Base-by-base conservation (phyloP, 2,888 invertebrate species). In the Vandiemenella viatica region DNA sequence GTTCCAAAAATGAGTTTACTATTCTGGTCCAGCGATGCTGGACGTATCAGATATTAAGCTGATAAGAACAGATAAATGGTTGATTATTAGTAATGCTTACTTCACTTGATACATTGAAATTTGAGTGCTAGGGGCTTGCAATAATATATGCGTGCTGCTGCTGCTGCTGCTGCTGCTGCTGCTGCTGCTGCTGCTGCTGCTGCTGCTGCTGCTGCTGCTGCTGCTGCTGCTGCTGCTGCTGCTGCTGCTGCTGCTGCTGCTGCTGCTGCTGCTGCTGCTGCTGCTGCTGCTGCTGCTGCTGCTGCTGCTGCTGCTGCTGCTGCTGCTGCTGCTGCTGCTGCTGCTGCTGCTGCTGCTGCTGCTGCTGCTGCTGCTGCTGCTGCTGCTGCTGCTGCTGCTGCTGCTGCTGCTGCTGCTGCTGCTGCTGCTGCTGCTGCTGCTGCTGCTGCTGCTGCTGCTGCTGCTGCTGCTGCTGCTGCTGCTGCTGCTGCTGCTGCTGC, bases 81-180 rank as follows among this genome's bases (percentile, higher is more conserved):
- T n/a, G n/a, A n/a, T n/a, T n/a, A n/a, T n/a, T n/a, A n/a, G n/a
- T n/a, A n/a, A n/a, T n/a, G n/a, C n/a, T n/a, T n/a, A n/a, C n/a
- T n/a, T n/a, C n/a, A n/a, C n/a, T n/a, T n/a, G n/a, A n/a, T n/a
- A n/a, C n/a, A n/a, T n/a, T n/a, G n/a, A n/a, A n/a, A n/a, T n/a
- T n/a, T n/a, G n/a, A n/a, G n/a, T n/a, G n/a, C n/a, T n/a, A n/a
- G n/a, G n/a, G n/a, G n/a, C n/a, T n/a, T n/a, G n/a, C n/a, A n/a
- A n/a, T n/a, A n/a, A n/a, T n/a, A n/a, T n/a, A 8, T 26, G 26
- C 26, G 17, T 43, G 43, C 19, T 43, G 43, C 19, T 43, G 43
- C 43, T 43, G 43, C 19, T 43, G 43, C 43, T 43, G 43, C 19
- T 43, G 43, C 43, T 43, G 43, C 19, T 43, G 43, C 43, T 43